Conservation (phyloP, 2,888 invertebrate species). For the Calameuta idolon region DNA sequence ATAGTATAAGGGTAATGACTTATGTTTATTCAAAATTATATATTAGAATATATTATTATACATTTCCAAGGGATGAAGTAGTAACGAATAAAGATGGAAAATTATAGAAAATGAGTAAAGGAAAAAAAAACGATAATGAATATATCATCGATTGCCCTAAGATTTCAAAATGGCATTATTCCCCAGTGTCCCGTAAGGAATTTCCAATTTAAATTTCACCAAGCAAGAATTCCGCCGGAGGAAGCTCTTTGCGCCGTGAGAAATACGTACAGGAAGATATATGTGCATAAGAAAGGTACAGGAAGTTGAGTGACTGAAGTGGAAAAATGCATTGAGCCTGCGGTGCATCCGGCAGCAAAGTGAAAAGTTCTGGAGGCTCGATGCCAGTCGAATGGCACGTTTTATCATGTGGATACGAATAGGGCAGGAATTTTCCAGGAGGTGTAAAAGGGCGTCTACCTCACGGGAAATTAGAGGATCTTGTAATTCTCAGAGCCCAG, state of each 20-base stretch:
- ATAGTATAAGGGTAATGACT: no score
- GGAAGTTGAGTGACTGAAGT: background rate
- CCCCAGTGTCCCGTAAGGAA: background rate
- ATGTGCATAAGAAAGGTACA: background rate
- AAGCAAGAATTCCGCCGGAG: background rate
- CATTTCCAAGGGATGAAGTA: no score
- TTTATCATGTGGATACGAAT: background rate
- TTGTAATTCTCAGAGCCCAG: background rate
- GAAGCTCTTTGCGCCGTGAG: background rate
- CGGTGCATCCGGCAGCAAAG: background rate
- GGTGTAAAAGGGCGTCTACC: background rate
- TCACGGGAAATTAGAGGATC: background rate
- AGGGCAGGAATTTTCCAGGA: background rate
- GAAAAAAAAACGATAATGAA: background rate
- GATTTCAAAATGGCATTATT: no score
- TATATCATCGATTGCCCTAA: background rate
- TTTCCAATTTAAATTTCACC: background rate
- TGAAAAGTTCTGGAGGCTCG: background rate
- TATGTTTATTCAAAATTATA: no score
- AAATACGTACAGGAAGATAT: background rate
- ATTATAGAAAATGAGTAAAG: background rate
- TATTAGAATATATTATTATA: no score
- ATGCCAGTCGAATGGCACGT: background rate
- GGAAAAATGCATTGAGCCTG: background rate
- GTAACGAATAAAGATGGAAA: background rate